phyloP scores from a whole-genome alignment of 2,888 invertebrate genomes.

The Aelia acuminata region DNA sequence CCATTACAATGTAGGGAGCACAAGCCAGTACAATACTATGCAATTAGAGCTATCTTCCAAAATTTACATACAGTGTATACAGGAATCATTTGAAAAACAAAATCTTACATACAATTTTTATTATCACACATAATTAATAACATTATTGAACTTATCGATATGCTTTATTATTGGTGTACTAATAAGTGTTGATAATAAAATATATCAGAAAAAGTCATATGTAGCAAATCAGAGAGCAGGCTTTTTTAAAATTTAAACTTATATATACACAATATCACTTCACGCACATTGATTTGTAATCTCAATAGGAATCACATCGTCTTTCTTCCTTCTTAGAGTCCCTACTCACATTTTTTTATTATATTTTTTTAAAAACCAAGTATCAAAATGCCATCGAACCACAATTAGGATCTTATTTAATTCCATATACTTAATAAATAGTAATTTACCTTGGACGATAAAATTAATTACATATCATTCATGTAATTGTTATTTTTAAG shows the following conservation, averaged over 20 bases:
- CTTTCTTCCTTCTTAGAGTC: not conserved
- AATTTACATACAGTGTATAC: slow-evolving; percentile 56
- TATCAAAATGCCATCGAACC: slow-evolving; percentile 58
- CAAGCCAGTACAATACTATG: slow-evolving; percentile 51
- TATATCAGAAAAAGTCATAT: slow-evolving; percentile 55
- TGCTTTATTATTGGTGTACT: slow-evolving; percentile 56
- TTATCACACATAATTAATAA: slow-evolving; percentile 57
- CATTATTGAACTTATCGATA: slow-evolving; percentile 55
- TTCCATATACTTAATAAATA: slow-evolving; percentile 42
- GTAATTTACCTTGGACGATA: slow-evolving; percentile 56
- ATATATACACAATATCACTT: slow-evolving; percentile 52
- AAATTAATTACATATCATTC: slow-evolving; percentile 46
- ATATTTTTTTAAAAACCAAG: slow-evolving; percentile 44
- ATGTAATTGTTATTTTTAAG: not conserved
- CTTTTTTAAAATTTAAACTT: slow-evolving; percentile 20
- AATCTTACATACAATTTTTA: slow-evolving; percentile 42
- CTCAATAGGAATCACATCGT: slow-evolving; percentile 32
- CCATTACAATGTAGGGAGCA: slow-evolving; percentile 3
- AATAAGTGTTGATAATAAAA: slow-evolving; percentile 47
- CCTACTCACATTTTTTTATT: slow-evolving; percentile 41
- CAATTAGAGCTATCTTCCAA: slow-evolving; percentile 51
- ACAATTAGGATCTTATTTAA: slow-evolving; percentile 31
- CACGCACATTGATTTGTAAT: slow-evolving; percentile 8
- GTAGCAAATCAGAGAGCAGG: slow-evolving; percentile 56
- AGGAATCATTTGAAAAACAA: slow-evolving; percentile 45